Percentiles rank a stretch among this genome's conserved stretches.
phyloP scores from a whole-genome alignment of 2,797 vertebrate species.

The Chrysocyon brachyurus region DNA sequence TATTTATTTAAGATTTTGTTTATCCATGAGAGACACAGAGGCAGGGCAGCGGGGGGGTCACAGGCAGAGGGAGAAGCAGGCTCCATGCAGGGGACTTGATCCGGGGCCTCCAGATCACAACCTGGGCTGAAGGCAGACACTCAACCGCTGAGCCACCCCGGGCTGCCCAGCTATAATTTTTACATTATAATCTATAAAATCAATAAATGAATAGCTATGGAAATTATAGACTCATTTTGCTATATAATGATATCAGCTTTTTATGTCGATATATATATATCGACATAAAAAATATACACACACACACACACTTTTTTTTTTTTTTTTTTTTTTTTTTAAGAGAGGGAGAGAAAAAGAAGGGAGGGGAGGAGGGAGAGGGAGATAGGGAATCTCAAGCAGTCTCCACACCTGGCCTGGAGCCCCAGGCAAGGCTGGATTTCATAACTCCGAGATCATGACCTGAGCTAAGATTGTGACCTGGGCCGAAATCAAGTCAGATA shows the following conservation, averaged over 20 bases:
- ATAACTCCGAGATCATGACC: neutral
- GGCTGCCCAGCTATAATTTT: neutral
- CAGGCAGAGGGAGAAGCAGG: no score
- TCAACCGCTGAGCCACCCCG: no score
- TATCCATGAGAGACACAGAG: no score
- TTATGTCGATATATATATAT: neutral
- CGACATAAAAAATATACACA: no score
- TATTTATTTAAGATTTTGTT: no score
- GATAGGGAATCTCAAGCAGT: neutral
- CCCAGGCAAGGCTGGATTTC: rapidly evolving
- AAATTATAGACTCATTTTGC: neutral
- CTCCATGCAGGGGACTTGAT: no score
- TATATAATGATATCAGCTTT: neutral
- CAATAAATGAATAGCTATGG: neutral
- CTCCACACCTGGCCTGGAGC: neutral
- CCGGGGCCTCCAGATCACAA: no score
- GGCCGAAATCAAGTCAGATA: neutral
- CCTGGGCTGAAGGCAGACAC: no score
- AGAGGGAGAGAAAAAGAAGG: neutral
- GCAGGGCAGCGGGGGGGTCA: no score
- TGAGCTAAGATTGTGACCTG: neutral
- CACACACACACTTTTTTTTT: no score
- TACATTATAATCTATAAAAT: neutral
- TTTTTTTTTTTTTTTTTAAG: neutral
- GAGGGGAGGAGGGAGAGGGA: neutral